Base-by-base conservation (phyloP, 30 jellyfish, hydroid and myxozoan species). In the Phacellophora camtschatica region DNA sequence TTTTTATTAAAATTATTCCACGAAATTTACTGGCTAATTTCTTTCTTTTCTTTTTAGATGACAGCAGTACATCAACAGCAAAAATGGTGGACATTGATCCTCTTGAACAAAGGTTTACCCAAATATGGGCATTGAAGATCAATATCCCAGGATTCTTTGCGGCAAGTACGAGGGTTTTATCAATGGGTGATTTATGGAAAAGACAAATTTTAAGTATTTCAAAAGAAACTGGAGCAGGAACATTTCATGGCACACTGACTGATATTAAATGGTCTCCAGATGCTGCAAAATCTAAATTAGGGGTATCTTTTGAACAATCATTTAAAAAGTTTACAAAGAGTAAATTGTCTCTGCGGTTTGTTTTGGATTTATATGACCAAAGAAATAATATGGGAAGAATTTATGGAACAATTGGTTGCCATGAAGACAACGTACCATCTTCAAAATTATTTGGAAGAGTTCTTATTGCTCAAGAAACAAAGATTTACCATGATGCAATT, bases 81-180 rank as follows among this genome's bases (percentile, higher is more conserved):
- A 78, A 78, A 22, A 63, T 78, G 68, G 90, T 64, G 19, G 90
- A 78, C 65, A n/a, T 78, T n/a, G 90, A 78, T 36, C 90, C 90
- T 2, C 61, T 33, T 19, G 90, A 68, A 23, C 63, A 49, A 3
- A 58, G 68, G 46, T 53, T 2, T 31, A 78, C 90, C 3, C 82
- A 78, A 39, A 78, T 78, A 1, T 78, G 90, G 90, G 90, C 66
- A 6, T 56, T 78, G 15, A 23, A 50, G 20, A 45, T 78, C 48
- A 45, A 39, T 10, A 63, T 78, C 22, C 75, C 74, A 0, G 76
- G 72, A 23, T 5, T 42, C 23, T 5, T 78, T 8, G 35, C 45
- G 24, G 75, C 90, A 9, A 53, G 37, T 35, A 45, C 77, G 3
- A 82, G 34, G 4, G 83, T 78, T 15, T 48, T 78, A 32, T 32